Evolutionary conservation across 2,113 vertebrate genomes (phyloP).

Genomic region (Eira barbara): DNA sequence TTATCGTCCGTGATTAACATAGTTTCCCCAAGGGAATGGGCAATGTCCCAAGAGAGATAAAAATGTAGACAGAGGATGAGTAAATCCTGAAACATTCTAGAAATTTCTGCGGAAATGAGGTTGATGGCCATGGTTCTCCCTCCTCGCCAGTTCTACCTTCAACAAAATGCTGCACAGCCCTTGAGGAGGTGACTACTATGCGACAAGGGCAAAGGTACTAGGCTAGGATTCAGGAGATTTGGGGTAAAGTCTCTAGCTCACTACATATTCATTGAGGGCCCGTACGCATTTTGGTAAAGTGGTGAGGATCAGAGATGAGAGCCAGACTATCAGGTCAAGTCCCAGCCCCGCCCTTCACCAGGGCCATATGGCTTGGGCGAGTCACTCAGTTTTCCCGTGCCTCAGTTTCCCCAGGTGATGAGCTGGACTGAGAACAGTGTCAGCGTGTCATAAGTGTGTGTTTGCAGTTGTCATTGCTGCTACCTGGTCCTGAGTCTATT

Average conservation of each 20-base stretch:
- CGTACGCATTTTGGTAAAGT: not conserved
- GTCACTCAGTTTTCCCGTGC: not conserved
- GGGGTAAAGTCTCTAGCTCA: not conserved
- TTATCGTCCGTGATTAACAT: not conserved
- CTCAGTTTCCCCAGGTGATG: not conserved
- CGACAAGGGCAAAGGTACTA: not conserved
- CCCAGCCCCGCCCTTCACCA: not conserved
- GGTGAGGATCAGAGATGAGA: not conserved
- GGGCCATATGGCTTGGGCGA: not conserved
- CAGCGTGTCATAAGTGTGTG: not conserved
- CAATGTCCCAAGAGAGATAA: not conserved
- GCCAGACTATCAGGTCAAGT: not conserved
- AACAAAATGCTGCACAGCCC: not conserved
- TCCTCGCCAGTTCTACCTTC: not conserved
- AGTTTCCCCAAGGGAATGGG: not conserved
- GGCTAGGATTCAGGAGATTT: not conserved
- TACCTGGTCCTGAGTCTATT: not conserved
- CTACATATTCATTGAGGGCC: not conserved
- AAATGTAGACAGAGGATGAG: not conserved
- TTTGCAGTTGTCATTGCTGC: not conserved
- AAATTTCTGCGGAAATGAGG: not conserved
- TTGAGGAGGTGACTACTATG: fast-evolving
- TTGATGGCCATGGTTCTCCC: not conserved
- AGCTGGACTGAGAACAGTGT: not conserved
- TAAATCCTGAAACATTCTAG: not conserved